Base-by-base conservation (phyloP, 2,888 invertebrate genomes). In the Carabus problematicus region DNA sequence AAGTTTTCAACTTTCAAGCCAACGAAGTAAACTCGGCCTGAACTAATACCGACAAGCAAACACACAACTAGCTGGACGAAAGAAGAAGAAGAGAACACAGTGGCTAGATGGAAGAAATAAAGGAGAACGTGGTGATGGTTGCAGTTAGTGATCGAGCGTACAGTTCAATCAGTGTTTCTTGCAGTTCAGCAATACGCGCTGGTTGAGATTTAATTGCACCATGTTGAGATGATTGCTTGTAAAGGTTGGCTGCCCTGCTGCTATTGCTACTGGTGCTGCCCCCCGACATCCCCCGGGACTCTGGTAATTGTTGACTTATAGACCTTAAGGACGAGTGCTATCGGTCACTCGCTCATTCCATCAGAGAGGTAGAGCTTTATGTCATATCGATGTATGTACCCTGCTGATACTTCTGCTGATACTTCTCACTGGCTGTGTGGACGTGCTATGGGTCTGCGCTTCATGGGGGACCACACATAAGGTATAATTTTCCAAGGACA, bases 401-500 rank as follows among this genome's bases (percentile, higher is more conserved):
- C 18, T 49, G 49, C 12, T 29, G 6, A 2, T 29, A 29, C 29
- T 29, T 29, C 6, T 29, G 29, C 29, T 29, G 29, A 29, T 29
- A 29, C 29, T 29, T 29, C 29, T 6, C 29, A 29, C 29, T 29
- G 3, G 3, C 2, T 52, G 3, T 4, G 18, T 9, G 52, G 16
- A 52, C 14, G 52, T 52, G 42, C 55, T 19, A 29, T 29, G 29
- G 66, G 19, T n/a, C 56, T 18, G 9, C 42, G 42, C 52, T 52
- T 69, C 69, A 69, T 62, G 29, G 62, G 73, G 76, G 77, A 75
- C 76, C 76, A 77, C 76, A 76, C 80, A 79, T 80, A 79, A 81
- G 79, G 81, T 81, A 81, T 81, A 81, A 81, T 81, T 81, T 82
- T 79, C 78, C 76, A 77, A 76, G 76, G 78, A 80, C 80, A 81